Percentiles rank a stretch among this genome's conserved stretches.
These are phyloP conservation scores for Heteromormyrus szaboi DNA, from an alignment of 2,797 vertebrate species.

Conservation along the genomic window DNA sequence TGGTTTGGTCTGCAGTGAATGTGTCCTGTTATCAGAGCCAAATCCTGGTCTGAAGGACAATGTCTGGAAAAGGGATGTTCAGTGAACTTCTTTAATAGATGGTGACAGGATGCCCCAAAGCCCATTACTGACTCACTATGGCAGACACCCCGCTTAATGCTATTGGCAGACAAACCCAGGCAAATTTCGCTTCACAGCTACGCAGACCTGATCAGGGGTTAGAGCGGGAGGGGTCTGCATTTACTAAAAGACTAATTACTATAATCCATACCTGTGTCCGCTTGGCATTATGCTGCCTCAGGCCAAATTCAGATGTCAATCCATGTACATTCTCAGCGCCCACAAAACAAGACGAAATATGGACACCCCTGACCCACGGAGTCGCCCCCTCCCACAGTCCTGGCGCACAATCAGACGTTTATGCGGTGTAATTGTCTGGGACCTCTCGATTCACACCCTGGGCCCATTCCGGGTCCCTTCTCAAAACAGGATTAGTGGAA, in stretches of 20 bases:
- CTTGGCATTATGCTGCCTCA: not conserved
- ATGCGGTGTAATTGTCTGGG: not conserved
- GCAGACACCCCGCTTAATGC: not conserved
- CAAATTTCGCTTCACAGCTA: not conserved
- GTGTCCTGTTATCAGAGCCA: not conserved
- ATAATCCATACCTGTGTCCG: not conserved
- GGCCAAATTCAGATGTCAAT: not conserved
- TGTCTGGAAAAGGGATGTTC: not conserved
- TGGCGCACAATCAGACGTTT: constrained; percentile 56
- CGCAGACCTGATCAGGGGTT: not conserved
- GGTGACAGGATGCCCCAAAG: not conserved
- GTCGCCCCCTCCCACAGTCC: not conserved
- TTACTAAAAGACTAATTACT: not conserved
- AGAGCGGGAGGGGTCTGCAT: not conserved
- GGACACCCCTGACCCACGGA: not conserved
- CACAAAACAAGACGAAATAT: not conserved
- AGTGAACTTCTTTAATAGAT: not conserved
- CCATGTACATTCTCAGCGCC: not conserved
- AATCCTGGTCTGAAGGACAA: not conserved
- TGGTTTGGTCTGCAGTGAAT: not conserved
- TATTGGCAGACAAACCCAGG: not conserved
- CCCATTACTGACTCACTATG: not conserved
- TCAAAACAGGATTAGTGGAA: constrained; percentile 7
- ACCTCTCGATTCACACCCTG: not conserved
- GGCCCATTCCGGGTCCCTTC: not conserved